Conservation (phyloP, 1,140 invertebrate species). For the Patella vulgata region DNA sequence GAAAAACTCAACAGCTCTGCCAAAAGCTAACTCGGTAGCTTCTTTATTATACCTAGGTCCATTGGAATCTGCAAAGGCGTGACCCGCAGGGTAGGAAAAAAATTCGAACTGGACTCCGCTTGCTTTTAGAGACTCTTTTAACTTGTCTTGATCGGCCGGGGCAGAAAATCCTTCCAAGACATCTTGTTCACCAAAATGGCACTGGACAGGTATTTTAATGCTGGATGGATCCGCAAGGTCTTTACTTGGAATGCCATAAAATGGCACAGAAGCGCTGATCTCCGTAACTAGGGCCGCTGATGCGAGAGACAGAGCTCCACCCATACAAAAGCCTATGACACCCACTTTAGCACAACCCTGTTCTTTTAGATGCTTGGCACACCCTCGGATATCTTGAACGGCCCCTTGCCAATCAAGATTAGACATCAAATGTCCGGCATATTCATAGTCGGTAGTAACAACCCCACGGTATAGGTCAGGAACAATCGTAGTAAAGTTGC, state of each 20-base stretch:
- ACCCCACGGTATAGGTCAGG: constrained; percentile 62
- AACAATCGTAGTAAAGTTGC: constrained; percentile 48
- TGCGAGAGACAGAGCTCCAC: constrained; percentile 54
- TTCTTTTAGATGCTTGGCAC: constrained; percentile 40
- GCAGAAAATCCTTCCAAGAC: constrained; percentile 35
- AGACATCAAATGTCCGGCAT: constrained; percentile 56
- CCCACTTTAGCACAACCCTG: constrained; percentile 46
- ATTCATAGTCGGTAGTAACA: constrained; percentile 52
- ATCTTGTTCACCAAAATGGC: constrained; percentile 57
- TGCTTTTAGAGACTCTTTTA: constrained; percentile 22
- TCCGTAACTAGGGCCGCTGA: constrained; percentile 44
- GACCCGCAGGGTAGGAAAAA: constrained; percentile 24
- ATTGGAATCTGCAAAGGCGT: constrained; percentile 32
- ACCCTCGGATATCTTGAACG: constrained; percentile 46
- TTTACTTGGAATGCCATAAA: constrained; percentile 53
- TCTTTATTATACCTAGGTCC: constrained; percentile 29
- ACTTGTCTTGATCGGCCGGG: constrained; percentile 18
- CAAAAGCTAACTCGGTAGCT: constrained; percentile 19
- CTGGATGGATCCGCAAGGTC: constrained; percentile 46
- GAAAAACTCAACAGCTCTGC: constrained; percentile 30
- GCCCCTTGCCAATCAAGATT: constrained; percentile 60
- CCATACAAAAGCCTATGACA: constrained; percentile 61
- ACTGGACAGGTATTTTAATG: constrained; percentile 54
- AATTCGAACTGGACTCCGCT: constrained; percentile 18
- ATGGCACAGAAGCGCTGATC: constrained; percentile 53